phyloP scores from a whole-genome alignment of 2,113 vertebrate genomes.

The Bungarus multicinctus region DNA sequence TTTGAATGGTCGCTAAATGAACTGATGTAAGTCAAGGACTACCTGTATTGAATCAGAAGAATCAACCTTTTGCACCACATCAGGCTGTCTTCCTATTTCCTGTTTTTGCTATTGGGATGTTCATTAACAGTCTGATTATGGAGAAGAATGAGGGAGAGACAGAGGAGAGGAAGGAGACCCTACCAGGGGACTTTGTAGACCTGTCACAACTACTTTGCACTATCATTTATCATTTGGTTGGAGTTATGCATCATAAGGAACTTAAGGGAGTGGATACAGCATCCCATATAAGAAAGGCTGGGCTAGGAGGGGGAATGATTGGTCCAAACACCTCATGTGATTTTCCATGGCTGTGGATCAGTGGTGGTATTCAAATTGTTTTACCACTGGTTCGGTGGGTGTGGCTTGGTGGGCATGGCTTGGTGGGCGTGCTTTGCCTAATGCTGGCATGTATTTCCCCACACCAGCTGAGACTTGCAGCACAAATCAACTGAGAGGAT shows the following conservation, averaged over 20 bases:
- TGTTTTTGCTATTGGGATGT: background rate
- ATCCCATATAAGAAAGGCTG: background rate
- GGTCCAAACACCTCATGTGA: background rate
- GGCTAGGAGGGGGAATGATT: background rate
- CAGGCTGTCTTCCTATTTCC: no score
- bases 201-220: background rate
- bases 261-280: background rate
- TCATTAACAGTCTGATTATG: background rate
- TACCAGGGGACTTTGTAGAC: background rate
- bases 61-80: background rate
- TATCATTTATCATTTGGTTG: background rate
- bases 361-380: no score
- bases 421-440: no score
- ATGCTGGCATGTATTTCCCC: no score
- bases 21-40: no score
- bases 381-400: no score
- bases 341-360: background rate
- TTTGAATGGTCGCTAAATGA: no score
- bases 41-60: background rate
- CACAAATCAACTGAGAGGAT: no score
- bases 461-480: no score
- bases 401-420: no score
- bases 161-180: background rate
- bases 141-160: background rate
- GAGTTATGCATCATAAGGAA: background rate